A percentile compares a stretch with the other conserved stretches of the same genome.
These are phyloP conservation scores for Drosophila meridionalis DNA, from an alignment of 2,888 invertebrate species.

Conservation along the genomic window DNA sequence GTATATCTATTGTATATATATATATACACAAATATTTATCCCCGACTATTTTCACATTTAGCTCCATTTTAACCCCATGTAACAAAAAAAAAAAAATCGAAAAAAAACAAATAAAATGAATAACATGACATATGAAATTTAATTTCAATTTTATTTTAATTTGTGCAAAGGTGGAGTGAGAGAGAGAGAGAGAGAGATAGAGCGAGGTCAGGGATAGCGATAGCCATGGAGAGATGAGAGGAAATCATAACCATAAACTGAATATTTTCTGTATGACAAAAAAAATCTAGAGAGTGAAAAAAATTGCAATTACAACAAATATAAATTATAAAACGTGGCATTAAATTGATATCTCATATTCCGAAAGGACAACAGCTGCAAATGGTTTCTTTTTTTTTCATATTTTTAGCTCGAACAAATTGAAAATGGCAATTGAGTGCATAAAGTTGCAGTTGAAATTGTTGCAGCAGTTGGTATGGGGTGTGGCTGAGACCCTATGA, in stretches of 20 bases:
- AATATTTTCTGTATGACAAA: constrained; percentile 35
- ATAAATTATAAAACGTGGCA: constrained; percentile 45
- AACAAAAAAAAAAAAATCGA: background rate
- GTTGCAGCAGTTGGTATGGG: background rate
- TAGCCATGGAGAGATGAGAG: background rate
- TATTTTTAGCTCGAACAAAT: background rate
- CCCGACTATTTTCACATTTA: background rate
- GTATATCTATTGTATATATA: background rate
- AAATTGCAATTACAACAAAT: constrained; percentile 4
- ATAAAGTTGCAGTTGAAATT: background rate
- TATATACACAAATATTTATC: background rate
- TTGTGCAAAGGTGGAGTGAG: background rate
- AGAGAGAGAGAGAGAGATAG: no score
- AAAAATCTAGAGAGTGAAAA: background rate
- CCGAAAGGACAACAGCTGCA: constrained; percentile 41
- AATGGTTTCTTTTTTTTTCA: constrained; percentile 20
- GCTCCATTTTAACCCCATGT: background rate
- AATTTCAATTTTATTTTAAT: constrained; percentile 38
- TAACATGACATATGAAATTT: constrained; percentile 38
- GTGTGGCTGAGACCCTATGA: background rate
- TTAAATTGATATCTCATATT: constrained; percentile 56
- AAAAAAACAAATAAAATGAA: constrained; percentile 5
- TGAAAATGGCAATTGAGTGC: constrained; percentile 4
- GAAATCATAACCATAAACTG: constrained; percentile 50
- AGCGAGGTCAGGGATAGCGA: background rate